Base-by-base conservation (phyloP, 1,140 invertebrate genomes). In the Glossosoma conforme region DNA sequence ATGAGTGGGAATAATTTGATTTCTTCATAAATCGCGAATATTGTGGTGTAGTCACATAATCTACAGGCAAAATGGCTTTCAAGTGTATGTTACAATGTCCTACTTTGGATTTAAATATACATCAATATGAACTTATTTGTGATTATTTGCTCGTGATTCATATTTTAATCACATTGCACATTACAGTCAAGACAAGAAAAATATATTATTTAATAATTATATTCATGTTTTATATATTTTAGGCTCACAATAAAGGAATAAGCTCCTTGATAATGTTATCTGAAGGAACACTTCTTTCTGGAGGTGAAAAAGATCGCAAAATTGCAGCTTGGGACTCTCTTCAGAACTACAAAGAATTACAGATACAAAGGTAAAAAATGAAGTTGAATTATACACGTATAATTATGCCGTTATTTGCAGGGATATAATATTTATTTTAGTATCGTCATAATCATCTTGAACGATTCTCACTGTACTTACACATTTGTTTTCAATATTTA, bases 301-400 rank as follows among this genome's bases (percentile, higher is more conserved):
- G 91, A 1, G 91, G 92, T 5, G 91, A 92, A 56, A 89, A 88
- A 59, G 90, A 93, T 66, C 77, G 89, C 13, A 89, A 89, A 68
- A 89, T 96, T 42, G 85, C 88, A 8, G 91, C 91, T 1, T 95
- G 92, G 93, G 91, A 94, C 66, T 87, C 89, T 0, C 67, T 90
- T 33, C 87, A 91, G 62, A 93, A 92, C 66, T 96, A 91, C 66
- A 91, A 90, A 82, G 87, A 59, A 90, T 93, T 52, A 90, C 89
- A 1, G 89, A 93, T 61, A 87, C 88, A 19, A 90, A 90, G 78
- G 91, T 89, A n/a, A n/a, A n/a, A n/a, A n/a, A n/a, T n/a, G n/a
- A n/a, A n/a, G n/a, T n/a, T n/a, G n/a, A n/a, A n/a, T n/a, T n/a
- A n/a, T n/a, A n/a, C n/a, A n/a, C n/a, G n/a, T n/a, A n/a, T n/a